Percentiles rank a stretch among this genome's conserved stretches.
These are phyloP conservation scores for Parthenolecanium corni DNA, from an alignment of 2,888 invertebrate genomes.

Conservation along the genomic window DNA sequence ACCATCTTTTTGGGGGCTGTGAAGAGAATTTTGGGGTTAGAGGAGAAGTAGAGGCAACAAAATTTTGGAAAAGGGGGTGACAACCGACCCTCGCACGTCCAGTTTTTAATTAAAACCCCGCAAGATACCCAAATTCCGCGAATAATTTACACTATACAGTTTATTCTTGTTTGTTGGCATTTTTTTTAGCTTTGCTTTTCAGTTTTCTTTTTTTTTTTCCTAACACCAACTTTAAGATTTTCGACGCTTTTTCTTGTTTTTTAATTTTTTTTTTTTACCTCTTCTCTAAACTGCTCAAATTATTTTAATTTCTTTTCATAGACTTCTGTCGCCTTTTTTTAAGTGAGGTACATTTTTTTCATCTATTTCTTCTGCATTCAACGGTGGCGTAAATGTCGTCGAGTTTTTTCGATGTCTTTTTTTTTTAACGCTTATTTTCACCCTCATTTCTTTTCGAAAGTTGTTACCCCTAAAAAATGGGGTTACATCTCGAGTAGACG, in stretches of 20 bases:
- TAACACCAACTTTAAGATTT: neutral
- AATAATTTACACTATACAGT: conserved; percentile 25
- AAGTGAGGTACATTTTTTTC: too few species aligned
- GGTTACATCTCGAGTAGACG: too few species aligned
- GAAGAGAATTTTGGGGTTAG: neutral
- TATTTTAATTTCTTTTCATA: neutral
- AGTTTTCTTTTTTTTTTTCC: neutral
- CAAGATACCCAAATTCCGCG: conserved; percentile 24
- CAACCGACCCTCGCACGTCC: conserved; percentile 18
- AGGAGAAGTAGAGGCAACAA: neutral
- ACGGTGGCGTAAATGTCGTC: neutral
- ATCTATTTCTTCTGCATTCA: neutral
- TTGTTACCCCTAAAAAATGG: too few species aligned
- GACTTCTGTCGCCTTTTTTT: too few species aligned
- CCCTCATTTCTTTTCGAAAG: too few species aligned
- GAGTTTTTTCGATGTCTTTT: neutral
- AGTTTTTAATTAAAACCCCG: conserved; percentile 28
- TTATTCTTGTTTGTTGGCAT: conserved; percentile 13
- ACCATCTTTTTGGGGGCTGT: too few species aligned
- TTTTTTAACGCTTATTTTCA: too few species aligned
- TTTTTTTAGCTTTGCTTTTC: conserved; percentile 7
- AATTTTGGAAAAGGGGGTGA: conserved; percentile 4
- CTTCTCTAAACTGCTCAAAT: too few species aligned
- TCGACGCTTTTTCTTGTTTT: neutral
- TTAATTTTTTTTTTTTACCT: neutral